Base-by-base conservation (phyloP, 1,140 invertebrate genomes). In the Drosophila melanica region DNA sequence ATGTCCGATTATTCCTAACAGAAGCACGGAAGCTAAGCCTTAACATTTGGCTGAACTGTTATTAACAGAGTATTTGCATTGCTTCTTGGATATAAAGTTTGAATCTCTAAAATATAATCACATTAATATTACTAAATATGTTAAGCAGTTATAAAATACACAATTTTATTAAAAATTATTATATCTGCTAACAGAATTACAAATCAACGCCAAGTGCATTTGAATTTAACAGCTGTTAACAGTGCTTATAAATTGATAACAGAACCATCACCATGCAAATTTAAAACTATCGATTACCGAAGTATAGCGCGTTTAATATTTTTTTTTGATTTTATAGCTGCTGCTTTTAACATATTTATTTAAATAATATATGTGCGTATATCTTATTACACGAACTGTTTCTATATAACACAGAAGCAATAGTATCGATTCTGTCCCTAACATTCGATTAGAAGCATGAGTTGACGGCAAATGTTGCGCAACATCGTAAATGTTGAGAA, bases 1-100 rank as follows among this genome's bases (percentile, higher is more conserved):
- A 72, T 72, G 69, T 58, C 1, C 63, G 69, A 51, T 53, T 48
- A 3, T 18, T 58, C 9, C 27, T 58, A 44, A 53, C 67, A 69
- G n/a, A 50, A 41, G n/a, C 27, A 50, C 27, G 18, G 12, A n/a
- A 12, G 30, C 23, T 27, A 51, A 33, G 9, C 11, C 12, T 18
- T 47, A 35, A 47, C 58, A 60, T 60, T 30, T 37, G 1, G 42
- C 8, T 48, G 30, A 2, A n/a, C n/a, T 72, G 53, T 67, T 67
- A 20, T 44, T 72, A 67, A 67, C 69, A 72, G 58, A 12, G 42
- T 1, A 9, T 20, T 7, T 30, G 33, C 23, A 45, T 18, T 30
- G 11, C 12, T 12, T 18, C 14, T 16, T 35, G 10, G 2, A 45
- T 45, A 33, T 11, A 20, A 48, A 9, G 30, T 27, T 4, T 20